Percentiles rank a stretch among this genome's conserved stretches.
Evolutionary conservation across 2,797 vertebrate species (phyloP).

Genomic region (Calcarius lapponicus): DNA sequence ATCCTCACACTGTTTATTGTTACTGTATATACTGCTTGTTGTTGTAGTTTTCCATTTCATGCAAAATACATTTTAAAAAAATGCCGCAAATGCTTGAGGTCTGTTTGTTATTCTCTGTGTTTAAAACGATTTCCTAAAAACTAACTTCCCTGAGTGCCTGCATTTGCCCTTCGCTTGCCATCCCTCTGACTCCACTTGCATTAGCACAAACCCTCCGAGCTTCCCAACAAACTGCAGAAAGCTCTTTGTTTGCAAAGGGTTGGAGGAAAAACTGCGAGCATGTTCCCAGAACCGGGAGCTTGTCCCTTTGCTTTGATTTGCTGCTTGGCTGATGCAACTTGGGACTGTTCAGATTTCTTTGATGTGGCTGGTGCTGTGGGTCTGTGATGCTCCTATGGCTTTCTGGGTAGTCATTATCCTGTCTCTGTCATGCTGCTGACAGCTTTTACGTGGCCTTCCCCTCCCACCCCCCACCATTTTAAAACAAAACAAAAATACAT

Average conservation of each 20-base stretch:
- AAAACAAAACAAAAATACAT: not conserved
- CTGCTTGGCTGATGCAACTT: not conserved
- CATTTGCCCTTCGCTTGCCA: rapidly evolving
- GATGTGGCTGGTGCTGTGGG: not conserved
- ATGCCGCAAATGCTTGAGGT: not conserved
- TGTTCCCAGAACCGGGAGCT: not conserved
- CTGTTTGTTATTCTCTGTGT: not conserved
- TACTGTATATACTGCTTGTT: not conserved
- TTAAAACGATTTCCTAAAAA: not conserved
- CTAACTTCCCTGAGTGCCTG: not conserved
- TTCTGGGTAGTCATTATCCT: not conserved
- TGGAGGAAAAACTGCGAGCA: not conserved
- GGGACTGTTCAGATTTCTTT: not conserved
- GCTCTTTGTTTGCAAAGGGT: not conserved
- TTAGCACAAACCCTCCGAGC: not conserved
- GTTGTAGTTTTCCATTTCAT: conserved; percentile 9
- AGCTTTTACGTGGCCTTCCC: not conserved
- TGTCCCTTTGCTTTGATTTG: not conserved
- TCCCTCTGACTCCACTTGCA: not conserved
- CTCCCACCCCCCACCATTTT: not conserved
- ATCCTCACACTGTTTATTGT: not conserved
- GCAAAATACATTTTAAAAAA: not conserved
- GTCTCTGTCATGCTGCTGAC: not conserved
- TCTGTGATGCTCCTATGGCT: not conserved
- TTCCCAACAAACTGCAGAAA: not conserved